These are phyloP conservation scores for Bombyx mandarina DNA, from an alignment of 1,140 invertebrate species.

Conservation along the genomic window DNA sequence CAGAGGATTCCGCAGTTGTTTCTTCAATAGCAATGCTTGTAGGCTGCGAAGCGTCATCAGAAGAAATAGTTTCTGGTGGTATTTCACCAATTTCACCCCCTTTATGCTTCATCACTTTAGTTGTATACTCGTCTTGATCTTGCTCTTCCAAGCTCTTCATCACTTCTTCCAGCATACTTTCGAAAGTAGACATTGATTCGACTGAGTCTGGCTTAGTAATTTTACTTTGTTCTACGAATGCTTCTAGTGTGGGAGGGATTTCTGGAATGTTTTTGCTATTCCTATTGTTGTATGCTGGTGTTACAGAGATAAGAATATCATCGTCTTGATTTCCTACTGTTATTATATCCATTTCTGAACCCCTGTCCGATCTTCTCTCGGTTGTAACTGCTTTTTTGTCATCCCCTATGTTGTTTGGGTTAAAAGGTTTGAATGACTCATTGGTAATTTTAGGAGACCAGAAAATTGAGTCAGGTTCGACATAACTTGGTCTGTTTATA, in stretches of 20 bases:
- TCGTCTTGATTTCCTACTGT: slow-evolving; percentile 63
- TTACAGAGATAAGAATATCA: slow-evolving; percentile 61
- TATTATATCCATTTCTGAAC: slow-evolving; percentile 56
- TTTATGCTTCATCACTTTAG: slow-evolving; percentile 65
- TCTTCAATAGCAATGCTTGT: slow-evolving; percentile 20
- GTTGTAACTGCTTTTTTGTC: slow-evolving; percentile 40
- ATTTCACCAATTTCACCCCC: slow-evolving; percentile 70
- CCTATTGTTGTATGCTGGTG: slow-evolving; percentile 57
- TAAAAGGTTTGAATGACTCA: slow-evolving; percentile 72
- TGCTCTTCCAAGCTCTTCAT: slow-evolving; percentile 70
- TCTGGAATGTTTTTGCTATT: slow-evolving; percentile 52
- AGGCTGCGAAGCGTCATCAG: slow-evolving; percentile 35
- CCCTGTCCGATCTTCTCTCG: slow-evolving; percentile 32
- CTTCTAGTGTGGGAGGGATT: slow-evolving; percentile 59
- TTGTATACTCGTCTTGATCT: slow-evolving; percentile 65
- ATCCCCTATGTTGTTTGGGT: slow-evolving; percentile 63
- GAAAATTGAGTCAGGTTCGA: slow-evolving; percentile 68
- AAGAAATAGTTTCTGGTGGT: slow-evolving; percentile 56
- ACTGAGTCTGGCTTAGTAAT: slow-evolving; percentile 40
- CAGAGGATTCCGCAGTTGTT: slow-evolving; percentile 23
- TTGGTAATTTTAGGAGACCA: slow-evolving; percentile 76
- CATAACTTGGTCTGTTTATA: slow-evolving; percentile 60
- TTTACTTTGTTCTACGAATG: slow-evolving; percentile 58
- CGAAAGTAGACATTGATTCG: slow-evolving; percentile 59
- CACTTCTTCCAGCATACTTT: slow-evolving; percentile 68